phyloP scores from a whole-genome alignment of 2,113 vertebrate species.

The Anolis sagrei region DNA sequence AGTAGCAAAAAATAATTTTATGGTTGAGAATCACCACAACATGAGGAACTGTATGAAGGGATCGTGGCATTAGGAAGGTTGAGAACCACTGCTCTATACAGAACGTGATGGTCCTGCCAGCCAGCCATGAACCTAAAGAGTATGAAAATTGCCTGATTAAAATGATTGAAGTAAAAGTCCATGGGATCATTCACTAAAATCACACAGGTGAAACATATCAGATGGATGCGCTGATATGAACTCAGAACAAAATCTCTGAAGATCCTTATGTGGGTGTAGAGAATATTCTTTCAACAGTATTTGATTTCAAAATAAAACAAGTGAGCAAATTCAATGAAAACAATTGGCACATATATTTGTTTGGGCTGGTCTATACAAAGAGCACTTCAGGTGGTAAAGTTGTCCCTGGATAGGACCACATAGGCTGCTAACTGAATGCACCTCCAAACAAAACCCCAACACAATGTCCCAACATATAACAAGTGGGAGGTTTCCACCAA shows the following conservation, averaged over 20 bases:
- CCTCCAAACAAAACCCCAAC: not conserved
- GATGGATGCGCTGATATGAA: not conserved
- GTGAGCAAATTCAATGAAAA: not conserved
- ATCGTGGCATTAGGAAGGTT: too few species aligned
- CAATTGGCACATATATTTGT: not conserved
- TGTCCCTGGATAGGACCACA: not conserved
- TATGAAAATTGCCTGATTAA: not conserved
- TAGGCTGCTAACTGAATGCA: not conserved
- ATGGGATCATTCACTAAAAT: not conserved
- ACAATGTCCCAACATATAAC: not conserved
- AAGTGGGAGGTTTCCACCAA: too few species aligned
- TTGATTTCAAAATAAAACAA: not conserved
- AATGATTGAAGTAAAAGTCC: not conserved
- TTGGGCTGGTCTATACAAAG: not conserved
- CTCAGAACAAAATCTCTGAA: not conserved
- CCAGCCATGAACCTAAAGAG: not conserved
- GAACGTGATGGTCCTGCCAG: not conserved
- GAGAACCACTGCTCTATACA: too few species aligned
- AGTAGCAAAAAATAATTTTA: too few species aligned
- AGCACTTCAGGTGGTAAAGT: not conserved
- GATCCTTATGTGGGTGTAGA: not conserved
- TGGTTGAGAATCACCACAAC: too few species aligned
- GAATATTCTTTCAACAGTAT: not conserved
- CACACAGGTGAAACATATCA: not conserved
- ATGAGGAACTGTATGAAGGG: too few species aligned